Evolutionary conservation across 2,797 vertebrate genomes (phyloP).

Genomic region (Pipistrellus kuhlii): DNA sequence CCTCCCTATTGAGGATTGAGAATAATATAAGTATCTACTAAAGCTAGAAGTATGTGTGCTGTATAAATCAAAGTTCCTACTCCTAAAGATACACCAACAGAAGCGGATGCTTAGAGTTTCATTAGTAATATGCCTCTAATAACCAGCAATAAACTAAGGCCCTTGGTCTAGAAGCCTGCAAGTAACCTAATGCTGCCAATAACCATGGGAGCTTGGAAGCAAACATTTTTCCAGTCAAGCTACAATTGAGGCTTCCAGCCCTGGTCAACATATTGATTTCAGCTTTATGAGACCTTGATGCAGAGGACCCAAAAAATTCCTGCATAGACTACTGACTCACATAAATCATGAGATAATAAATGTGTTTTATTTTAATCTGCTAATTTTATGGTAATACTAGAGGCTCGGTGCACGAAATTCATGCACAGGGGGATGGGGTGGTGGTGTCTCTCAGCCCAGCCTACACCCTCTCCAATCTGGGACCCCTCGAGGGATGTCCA

Average conservation of each 20-base stretch:
- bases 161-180: neutral
- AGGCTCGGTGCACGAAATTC: too few species aligned
- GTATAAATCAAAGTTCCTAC: neutral
- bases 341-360: neutral
- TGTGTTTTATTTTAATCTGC: neutral
- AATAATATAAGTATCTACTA: slow-evolving; percentile 12
- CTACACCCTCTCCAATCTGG: too few species aligned
- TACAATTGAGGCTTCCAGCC: neutral
- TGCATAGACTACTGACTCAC: neutral
- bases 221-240: neutral
- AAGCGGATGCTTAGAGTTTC: neutral
- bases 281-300: neutral
- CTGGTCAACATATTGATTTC: neutral
- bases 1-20: neutral
- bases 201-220: neutral
- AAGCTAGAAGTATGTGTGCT: neutral
- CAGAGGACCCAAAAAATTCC: neutral
- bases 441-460: too few species aligned
- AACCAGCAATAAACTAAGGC: neutral
- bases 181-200: neutral
- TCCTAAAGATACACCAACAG: neutral
- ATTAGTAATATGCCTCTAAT: neutral
- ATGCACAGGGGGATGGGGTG: too few species aligned
- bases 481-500: too few species aligned
- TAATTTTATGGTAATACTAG: neutral